Percentiles rank a stretch among this genome's conserved stretches.
Evolutionary conservation across 2,113 vertebrate genomes (phyloP).

Genomic region (Vicugna pacos): DNA sequence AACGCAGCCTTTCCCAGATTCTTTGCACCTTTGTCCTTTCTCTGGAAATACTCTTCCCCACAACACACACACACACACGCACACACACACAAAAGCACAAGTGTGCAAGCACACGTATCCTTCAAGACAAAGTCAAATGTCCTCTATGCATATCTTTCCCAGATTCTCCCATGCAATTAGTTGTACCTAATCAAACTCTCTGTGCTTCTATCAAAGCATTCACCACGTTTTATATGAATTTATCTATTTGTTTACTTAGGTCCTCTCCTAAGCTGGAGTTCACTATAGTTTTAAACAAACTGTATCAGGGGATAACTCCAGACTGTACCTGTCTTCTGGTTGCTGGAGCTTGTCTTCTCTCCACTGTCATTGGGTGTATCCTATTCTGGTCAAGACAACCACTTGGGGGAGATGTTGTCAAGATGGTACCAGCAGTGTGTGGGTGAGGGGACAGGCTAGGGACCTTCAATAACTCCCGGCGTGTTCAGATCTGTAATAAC

Average conservation of each 20-base stretch:
- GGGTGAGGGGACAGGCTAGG: not conserved
- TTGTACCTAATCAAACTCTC: not conserved
- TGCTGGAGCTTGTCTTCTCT: not conserved
- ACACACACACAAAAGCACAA: not conserved
- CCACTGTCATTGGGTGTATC: not conserved
- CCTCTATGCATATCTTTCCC: not conserved
- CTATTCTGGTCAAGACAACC: not conserved
- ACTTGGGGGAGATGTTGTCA: slow-evolving; percentile 72
- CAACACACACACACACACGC: not conserved
- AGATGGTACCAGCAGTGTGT: not conserved
- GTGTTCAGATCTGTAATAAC: not conserved
- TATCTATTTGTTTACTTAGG: not conserved
- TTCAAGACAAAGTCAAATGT: not conserved
- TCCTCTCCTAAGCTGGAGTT: not conserved
- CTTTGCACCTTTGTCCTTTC: not conserved
- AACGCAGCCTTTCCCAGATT: not conserved
- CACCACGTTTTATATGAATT: not conserved
- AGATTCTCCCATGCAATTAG: not conserved
- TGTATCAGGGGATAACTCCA: not conserved
- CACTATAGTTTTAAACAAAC: not conserved
- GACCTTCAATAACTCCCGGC: not conserved
- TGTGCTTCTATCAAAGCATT: not conserved
- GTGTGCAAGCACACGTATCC: not conserved
- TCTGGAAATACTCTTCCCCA: not conserved
- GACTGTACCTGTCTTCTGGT: not conserved